phyloP scores from a whole-genome alignment of 2,113 vertebrate genomes.

The Saccopteryx leptura region DNA sequence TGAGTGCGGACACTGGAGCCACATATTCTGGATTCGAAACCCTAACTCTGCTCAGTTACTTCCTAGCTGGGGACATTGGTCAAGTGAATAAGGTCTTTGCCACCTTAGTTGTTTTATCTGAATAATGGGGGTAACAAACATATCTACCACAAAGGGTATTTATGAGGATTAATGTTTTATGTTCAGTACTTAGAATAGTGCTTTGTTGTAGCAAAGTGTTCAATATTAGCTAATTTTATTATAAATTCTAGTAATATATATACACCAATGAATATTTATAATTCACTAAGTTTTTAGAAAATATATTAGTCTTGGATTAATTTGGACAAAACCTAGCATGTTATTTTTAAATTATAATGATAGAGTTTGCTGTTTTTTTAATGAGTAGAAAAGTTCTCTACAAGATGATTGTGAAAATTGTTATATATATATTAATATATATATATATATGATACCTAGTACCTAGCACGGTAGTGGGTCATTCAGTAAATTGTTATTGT shows the following conservation, averaged over 20 bases:
- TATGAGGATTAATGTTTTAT: background rate
- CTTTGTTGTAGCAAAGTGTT: background rate
- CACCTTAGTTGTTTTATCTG: background rate
- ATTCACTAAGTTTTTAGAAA: background rate
- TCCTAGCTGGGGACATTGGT: background rate
- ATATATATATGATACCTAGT: too few species aligned
- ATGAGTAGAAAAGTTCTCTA: conserved; percentile 30
- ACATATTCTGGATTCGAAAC: background rate
- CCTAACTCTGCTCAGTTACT: background rate
- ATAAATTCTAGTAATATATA: background rate
- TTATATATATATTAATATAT: background rate
- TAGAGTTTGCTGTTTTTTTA: background rate
- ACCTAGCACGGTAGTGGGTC: background rate
- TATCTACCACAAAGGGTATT: background rate
- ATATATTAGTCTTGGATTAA: conserved; percentile 40
- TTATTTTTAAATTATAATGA: conserved; percentile 13
- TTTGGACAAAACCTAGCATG: background rate
- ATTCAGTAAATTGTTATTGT: background rate
- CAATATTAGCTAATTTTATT: background rate
- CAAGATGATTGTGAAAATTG: background rate
- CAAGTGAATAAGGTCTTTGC: background rate
- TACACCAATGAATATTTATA: conserved; percentile 1
- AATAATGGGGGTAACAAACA: background rate
- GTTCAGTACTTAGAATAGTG: background rate
- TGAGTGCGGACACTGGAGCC: background rate